Base-by-base conservation (phyloP, 2,888 invertebrate species). In the Melieria omissa region DNA sequence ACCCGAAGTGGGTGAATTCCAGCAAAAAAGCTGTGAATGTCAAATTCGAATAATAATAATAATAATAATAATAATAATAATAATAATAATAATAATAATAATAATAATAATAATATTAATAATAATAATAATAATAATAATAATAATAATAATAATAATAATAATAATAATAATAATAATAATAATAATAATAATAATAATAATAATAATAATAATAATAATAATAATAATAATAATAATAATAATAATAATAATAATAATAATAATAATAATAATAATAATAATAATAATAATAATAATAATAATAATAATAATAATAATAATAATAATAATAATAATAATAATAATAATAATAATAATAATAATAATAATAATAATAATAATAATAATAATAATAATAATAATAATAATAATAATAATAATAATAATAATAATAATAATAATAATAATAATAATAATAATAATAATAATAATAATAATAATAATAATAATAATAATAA, bases 41-140 rank as follows among this genome's bases (percentile, higher is more conserved):
- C n/a, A n/a, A n/a, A n/a, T n/a, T n/a, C n/a, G n/a, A n/a, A n/a
- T n/a, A n/a, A n/a, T n/a, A n/a, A n/a, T n/a, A 49, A 49, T 49
- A 49, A 49, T 49, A 49, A 49, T 49, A 49, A 49, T 49, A 49
- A 49, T 49, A 49, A 49, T 49, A 49, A 49, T 49, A 49, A 49
- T 49, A 49, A 49, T 49, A 49, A 49, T 49, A 49, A 49, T 49
- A 49, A 49, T 49, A 49, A 49, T 49, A 49, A 49, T 49, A 49
- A 49, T 49, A 49, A 49, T 49, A 49, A 49, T 49, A 49, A 49
- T 49, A 49, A 49, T 49, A 49, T 9, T 49, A 49, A 49, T 49
- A 49, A 49, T 49, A 49, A 49, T 49, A 49, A 49, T 49, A 49
- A 49, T 49, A 49, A 49, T 49, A 49, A 49, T 49, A 49, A 49